Base-by-base conservation (phyloP, 2,888 invertebrate species). In the Proisotoma minuta region DNA sequence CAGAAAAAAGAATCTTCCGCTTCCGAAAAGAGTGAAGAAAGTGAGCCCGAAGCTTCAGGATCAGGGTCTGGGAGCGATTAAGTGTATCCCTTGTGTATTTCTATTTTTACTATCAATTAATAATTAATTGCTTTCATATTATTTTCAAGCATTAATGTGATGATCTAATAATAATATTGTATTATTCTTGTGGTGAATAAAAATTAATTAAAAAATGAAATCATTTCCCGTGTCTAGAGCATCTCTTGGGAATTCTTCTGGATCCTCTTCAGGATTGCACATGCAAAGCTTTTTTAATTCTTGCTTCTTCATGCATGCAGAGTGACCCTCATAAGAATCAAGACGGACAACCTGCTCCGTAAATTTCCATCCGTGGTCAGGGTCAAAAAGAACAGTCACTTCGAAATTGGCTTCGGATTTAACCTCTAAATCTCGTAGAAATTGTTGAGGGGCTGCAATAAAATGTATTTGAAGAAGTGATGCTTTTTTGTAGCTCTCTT, bases 261-360 rank as follows among this genome's bases (percentile, higher is more conserved):
- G n/a, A 5, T n/a, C 26, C 26, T 27, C 3, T 2, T 27, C 18
- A 27, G 24, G 27, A 12, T 20, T 26, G 40, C 65, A 65, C 22
- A 57, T 47, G 27, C 65, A 65, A n/a, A 57, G 50, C 8, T 59
- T 59, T 29, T 65, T 65, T 23, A 57, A 34, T 22, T 62, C 62
- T 29, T 65, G 59, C 5, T 54, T 54, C 26, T 62, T 59, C 23
- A 66, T 60, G 27, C 66, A 66, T 0, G 8, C 18, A 34, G 58
- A 58, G 22, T 63, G 62, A 0, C 54, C 58, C 48, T 57, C 54
- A 24, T 66, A 66, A 26, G 27, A 43, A 28, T 66, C 60, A 1
- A 63, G 57, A 8, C 66, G 28, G 2, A 60, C 66, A 18, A 66
- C 62, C 22, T 62, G 54, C 52, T 68, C 67, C 10, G 66, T 61